A percentile compares a stretch with the other conserved stretches of the same genome.
Conservation (phyloP, 2,113 vertebrate genomes). For the Triplophysa dalaica region DNA sequence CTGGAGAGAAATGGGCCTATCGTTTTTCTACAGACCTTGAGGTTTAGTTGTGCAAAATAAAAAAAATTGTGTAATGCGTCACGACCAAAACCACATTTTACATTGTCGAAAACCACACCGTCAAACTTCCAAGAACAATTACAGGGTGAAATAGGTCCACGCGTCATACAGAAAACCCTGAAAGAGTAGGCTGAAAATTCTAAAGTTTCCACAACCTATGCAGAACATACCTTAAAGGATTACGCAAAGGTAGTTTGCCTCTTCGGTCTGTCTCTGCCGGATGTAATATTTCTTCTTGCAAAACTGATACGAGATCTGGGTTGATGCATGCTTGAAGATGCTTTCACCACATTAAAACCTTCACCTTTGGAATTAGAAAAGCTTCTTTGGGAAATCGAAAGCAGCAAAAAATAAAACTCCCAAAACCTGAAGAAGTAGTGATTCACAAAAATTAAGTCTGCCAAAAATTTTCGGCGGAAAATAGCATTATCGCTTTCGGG, state of each 20-base stretch:
- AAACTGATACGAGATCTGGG: conserved; percentile 9
- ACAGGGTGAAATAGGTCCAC: not conserved
- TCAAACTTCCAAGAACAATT: conserved; percentile 24
- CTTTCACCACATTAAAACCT: not conserved
- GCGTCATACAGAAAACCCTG: not conserved
- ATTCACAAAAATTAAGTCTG: too few relatives aligned
- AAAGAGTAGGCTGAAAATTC: not conserved
- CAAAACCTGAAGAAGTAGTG: too few relatives aligned
- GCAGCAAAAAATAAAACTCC: too few relatives aligned
- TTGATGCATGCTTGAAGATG: not conserved
- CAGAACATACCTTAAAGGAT: not conserved
- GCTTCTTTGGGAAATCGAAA: not conserved
- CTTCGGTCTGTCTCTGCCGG: conserved; percentile 15
- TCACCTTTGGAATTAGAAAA: not conserved
- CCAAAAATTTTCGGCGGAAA: too few relatives aligned
- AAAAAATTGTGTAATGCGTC: not conserved
- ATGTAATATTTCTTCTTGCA: conserved; percentile 15
- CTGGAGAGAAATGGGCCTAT: too few relatives aligned
- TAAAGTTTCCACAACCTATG: not conserved
- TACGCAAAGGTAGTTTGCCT: not conserved
- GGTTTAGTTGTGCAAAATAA: not conserved
- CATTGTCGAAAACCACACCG: conserved; percentile 4
- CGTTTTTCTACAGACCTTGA: not conserved
- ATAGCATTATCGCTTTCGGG: too few relatives aligned
- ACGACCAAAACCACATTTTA: conserved; percentile 22